Base-by-base conservation (phyloP, 2,113 vertebrate species). In the Podilymbus podiceps region DNA sequence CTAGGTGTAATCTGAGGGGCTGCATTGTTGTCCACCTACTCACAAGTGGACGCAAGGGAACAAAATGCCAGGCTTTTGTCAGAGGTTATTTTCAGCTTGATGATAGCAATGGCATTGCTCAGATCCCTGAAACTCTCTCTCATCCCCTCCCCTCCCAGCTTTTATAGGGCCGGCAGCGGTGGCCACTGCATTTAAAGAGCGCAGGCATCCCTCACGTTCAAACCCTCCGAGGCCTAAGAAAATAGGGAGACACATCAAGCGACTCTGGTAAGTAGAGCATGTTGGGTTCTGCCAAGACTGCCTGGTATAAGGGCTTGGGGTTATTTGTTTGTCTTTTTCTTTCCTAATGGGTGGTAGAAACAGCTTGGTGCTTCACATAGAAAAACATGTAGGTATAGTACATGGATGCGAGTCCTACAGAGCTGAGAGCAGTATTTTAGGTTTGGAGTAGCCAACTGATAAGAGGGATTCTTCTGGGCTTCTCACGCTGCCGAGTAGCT, bases 81-180 rank as follows among this genome's bases (percentile, higher is more conserved):
- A 98, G 82, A 82, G 86, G 97, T 92, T 98, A 98, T 98, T 98
- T 98, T 98, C 85, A 90, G 98, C 96, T 60, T 12, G 20, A 50
- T 96, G 98, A 98, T 98, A 98, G 98, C 98, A 94, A 72, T 85
- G 93, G 97, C 95, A 98, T 98, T 97, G 96, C 97, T 98, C 95
- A 90, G 71, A 94, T 95, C 96, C 97, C 97, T 76, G 87, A 90
- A 97, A 82, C 90, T 79, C 96, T 71, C 93, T 60, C 93, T 83
- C 93, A 3, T 15, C 53, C 97, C 98, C 93, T 73, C 96, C 96
- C 95, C 94, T 89, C 96, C 72, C 88, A 82, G 87, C 77, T 73
- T 46, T 46, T 44, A 79, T 55, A 95, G 66, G 94, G 93, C 93
- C 27, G 56, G 53, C 77, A 69, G 91, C 30, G 4, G 92, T 19